A percentile compares a stretch with the other conserved stretches of the same genome.
phyloP scores from a whole-genome alignment of 92 coral and sea anemone species.

The Paramuricea clavata region DNA sequence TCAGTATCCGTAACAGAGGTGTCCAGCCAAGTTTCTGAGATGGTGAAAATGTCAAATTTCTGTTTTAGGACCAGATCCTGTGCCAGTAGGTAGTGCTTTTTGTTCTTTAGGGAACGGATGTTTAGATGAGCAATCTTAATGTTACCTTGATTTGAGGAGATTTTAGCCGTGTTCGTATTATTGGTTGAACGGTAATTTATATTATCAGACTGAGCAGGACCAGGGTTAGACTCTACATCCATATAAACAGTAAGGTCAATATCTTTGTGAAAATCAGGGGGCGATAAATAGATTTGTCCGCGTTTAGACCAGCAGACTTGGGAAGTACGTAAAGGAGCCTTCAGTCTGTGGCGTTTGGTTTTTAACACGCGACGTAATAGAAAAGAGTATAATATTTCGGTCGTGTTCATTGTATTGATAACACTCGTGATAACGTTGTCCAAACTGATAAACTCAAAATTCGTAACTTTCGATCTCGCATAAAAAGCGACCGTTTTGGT shows the following conservation, averaged over 20 bases:
- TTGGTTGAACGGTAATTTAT: too few species aligned
- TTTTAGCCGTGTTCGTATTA: too few species aligned
- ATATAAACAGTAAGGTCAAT: conserved; percentile 16
- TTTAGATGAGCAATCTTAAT: too few species aligned
- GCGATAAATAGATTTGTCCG: conserved; percentile 2
- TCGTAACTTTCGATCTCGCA: neutral
- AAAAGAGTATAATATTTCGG: neutral
- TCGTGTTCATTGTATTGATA: neutral
- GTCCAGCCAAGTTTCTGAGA: too few species aligned
- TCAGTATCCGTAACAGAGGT: too few species aligned
- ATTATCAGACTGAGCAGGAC: conserved; percentile 2
- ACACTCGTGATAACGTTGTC: neutral
- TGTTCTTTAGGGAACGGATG: too few species aligned
- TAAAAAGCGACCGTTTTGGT: neutral
- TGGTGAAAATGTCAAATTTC: too few species aligned
- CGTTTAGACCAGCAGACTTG: conserved; percentile 5
- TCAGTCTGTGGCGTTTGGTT: neutral
- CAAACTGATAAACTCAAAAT: neutral
- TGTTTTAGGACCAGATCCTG: too few species aligned
- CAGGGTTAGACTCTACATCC: conserved; percentile 29
- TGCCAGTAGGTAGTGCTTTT: too few species aligned
- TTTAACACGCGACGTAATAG: neutral
- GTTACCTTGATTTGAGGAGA: too few species aligned
- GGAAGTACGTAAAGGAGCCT: too few species aligned
- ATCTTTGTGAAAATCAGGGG: conserved; percentile 35